Evolutionary conservation across 2,113 vertebrate species (phyloP), one percentile per base, ranked within the genome.

Genomic region (Butastur rufipennis): DNA sequence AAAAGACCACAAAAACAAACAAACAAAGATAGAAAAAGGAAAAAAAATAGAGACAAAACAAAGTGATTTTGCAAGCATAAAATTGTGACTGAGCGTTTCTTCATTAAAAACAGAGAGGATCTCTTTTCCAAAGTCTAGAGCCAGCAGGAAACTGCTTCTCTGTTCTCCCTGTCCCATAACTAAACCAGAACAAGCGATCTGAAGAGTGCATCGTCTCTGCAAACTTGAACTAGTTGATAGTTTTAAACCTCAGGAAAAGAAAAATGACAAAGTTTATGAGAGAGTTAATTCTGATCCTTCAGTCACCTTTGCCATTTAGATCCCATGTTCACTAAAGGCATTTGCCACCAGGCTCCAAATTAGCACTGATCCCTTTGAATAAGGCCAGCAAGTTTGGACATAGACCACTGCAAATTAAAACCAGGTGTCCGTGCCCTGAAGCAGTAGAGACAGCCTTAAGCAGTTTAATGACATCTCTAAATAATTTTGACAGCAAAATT

Each of bases 401-500:
- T 1, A 43, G 70, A 87, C 58, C 91, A 86, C 79, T 4, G 82
- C 96, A 95, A 98, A 97, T 98, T 90, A 96, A 96, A 89, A 88
- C 90, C 97, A 95, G 95, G 90, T 80, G 95, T 26, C 94, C 67
- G 62, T 91, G 95, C 97, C 97, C 97, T 85, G 87, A 20, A 97
- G 97, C 93, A 66, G 53, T 3, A 86, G 48, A 97, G 89, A 96
- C 95, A 92, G 96, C 97, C 97, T 95, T 81, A 85, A 97, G 97
- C 97, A 66, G 29, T 97, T 95, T 97, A 97, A 98, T 96, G 97
- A 98, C 96, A 95, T 95, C 96, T 96, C 96, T 98, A 98, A 98
- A 97, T 96, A 97, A 98, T 97, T 97, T 82, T 97, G 97, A 98
- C 97, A 98, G 97, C 91, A 82, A 97, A 97, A 98, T 97, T 95